Base-by-base conservation (phyloP, 2,888 invertebrate genomes). In the Aporophyla lueneburgensis region DNA sequence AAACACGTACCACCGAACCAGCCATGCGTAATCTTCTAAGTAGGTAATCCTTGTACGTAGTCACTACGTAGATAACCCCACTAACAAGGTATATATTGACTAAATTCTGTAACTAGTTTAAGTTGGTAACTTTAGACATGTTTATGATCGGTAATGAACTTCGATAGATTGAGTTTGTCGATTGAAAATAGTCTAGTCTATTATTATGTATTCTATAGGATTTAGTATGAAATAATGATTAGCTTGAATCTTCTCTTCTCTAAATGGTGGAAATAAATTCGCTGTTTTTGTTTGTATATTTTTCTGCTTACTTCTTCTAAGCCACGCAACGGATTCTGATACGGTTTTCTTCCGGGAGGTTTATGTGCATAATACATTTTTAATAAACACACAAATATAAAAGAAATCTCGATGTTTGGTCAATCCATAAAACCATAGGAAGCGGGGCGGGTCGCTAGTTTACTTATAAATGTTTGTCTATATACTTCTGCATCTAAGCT, bases 121-220 rank as follows among this genome's bases (percentile, higher is more conserved):
- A 65, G 54, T 80, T 61, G 12, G 16, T 5, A 61, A 80, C 65
- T 80, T 54, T 24, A 66, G 49, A 66, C 40, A 54, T 61, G 80
- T 65, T 74, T 65, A 54, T 51, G 59, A 73, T 59, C 40, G n/a
- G 58, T 65, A 78, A 78, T 65, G n/a, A 40, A 59, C 74, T 65
- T 65, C 53, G 27, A 65, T 53, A 33, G 43, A 46, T 65, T 53
- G 40, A 65, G 49, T 40, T 53, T 9, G 46, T 76, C 40, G 56
- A 46, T 66, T 43, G 46, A 49, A 74, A 75, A 33, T 51, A n/a
- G 58, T 51, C 33, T 46, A 14, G 27, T 24, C 33, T 33, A 59
- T 58, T 51, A 43, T 3, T 27, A 16, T 27, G n/a, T n/a, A n/a
- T 46, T 9, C 5, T 33, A 14, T 68, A 14, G 24, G 7, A 24